These are phyloP conservation scores for Lagopus leucura DNA, from an alignment of 2,113 vertebrate genomes.

Conservation along the genomic window DNA sequence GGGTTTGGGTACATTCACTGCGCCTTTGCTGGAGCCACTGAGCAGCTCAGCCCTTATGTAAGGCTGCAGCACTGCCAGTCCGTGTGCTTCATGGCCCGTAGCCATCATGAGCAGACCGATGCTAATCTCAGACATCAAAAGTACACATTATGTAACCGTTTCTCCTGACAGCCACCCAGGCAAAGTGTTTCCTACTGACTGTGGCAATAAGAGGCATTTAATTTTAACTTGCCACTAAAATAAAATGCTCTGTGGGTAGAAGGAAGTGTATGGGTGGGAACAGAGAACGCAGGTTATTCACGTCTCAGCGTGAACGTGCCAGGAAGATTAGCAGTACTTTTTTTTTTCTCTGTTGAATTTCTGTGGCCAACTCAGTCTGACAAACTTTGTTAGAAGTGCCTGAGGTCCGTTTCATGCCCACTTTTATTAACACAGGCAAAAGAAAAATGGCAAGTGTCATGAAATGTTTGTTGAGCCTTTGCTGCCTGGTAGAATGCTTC, in stretches of 20 bases:
- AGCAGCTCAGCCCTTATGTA: background rate
- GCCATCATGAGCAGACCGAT: fast-evolving
- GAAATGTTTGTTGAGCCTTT: background rate
- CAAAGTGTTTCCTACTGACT: background rate
- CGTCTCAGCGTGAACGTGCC: background rate
- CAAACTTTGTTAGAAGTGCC: background rate
- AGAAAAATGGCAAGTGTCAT: fast-evolving
- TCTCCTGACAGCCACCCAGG: background rate
- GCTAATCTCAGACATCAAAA: background rate
- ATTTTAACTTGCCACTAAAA: slow-evolving; percentile 16
- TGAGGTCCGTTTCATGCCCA: background rate
- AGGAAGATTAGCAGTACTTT: background rate
- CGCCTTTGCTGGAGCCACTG: background rate
- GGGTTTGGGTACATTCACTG: background rate
- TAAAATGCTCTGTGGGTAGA: background rate
- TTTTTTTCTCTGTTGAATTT: background rate
- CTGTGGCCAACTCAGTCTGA: background rate
- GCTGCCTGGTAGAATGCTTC: background rate
- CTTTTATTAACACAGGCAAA: background rate
- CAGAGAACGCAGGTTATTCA: background rate
- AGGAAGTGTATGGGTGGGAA: background rate
- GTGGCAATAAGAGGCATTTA: background rate
- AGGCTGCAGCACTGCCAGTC: background rate
- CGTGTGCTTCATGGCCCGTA: background rate
- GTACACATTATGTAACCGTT: background rate